Evolutionary conservation across 2,888 invertebrate species (phyloP).

Genomic region (Meiosimyza platycephala): DNA sequence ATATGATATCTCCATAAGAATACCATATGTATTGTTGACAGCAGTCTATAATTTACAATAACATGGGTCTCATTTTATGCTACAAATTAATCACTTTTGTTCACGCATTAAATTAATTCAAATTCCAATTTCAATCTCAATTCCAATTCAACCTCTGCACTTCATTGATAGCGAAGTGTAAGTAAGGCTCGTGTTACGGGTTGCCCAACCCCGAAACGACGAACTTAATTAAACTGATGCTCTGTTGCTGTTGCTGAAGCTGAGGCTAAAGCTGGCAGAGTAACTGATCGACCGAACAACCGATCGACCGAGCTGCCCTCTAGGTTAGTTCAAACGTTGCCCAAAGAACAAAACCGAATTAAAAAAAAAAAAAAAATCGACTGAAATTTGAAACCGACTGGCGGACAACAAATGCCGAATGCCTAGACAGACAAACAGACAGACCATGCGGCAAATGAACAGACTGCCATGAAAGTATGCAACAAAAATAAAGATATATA

Average conservation of each 20-base stretch:
- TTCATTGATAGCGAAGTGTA: conserved; percentile 24
- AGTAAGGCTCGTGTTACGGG: conserved; percentile 18
- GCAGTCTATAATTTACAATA: no score
- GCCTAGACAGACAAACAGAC: background rate
- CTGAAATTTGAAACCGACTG: background rate
- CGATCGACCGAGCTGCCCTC: background rate
- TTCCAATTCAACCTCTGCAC: conserved; percentile 20
- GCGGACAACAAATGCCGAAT: conserved; percentile 11
- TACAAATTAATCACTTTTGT: conserved; percentile 19
- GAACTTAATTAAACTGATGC: conserved; percentile 16
- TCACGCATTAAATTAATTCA: conserved; percentile 22
- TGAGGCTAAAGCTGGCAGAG: background rate
- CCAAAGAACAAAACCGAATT: background rate
- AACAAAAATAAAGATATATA: background rate
- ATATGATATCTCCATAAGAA: no score
- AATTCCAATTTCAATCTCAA: conserved; percentile 17
- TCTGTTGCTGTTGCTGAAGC: background rate
- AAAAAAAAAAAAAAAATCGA: background rate
- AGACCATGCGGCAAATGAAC: background rate
- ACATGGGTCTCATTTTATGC: no score
- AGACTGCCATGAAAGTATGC: background rate
- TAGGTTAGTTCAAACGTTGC: conserved; percentile 6
- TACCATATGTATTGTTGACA: no score
- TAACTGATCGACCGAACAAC: conserved; percentile 1
- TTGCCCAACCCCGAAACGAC: conserved; percentile 28